Base-by-base conservation (phyloP, 1,140 invertebrate genomes). In the Drosophila baimaii region DNA sequence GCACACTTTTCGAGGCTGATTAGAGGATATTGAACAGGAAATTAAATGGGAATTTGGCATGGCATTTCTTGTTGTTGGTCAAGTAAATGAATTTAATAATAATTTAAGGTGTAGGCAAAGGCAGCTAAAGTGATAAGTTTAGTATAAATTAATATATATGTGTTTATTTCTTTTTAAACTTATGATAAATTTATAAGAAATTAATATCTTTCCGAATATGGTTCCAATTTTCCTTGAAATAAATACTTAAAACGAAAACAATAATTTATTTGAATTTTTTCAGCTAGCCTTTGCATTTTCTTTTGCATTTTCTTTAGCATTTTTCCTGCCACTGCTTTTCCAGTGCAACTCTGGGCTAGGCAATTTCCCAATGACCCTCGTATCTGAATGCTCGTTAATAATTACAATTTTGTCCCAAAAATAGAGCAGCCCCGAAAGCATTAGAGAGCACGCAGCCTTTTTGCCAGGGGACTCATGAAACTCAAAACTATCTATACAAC, bases 381-480 rank as follows among this genome's bases (percentile, higher is more conserved):
- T 71, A 71, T 71, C 68, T 46, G 49, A 9, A 31, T 10, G 33
- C 65, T 71, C 68, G 58, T 71, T 71, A 71, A 71, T 70, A 71
- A 71, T 71, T 71, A 70, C 10, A 47, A n/a, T 43, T 43, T 63
- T 44, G 23, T 31, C 27, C 51, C 64, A n/a, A 33, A 70, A 29
- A 21, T 29, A 47, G 49, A 44, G 8, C 47, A 37, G 41, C 35
- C 35, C 41, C 43, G 41, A 31, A 65, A 29, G 52, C 39, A 37
- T 54, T 63, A n/a, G n/a, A 54, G 39, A 37, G 37, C 57, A 19
- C 17, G 37, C 25, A 25, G 21, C 15, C 57, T 13, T 23, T 71
- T 33, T 5, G 43, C 59, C 72, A 19, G 4, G 49, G 51, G 58
- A 65, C 51, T 75, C 59, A 75, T 75, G 70, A 75, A 74, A 75